Percentiles rank a stretch among this genome's conserved stretches.
phyloP scores from a whole-genome alignment of 2,888 invertebrate genomes.

The Cremastobaeus sp. region DNA sequence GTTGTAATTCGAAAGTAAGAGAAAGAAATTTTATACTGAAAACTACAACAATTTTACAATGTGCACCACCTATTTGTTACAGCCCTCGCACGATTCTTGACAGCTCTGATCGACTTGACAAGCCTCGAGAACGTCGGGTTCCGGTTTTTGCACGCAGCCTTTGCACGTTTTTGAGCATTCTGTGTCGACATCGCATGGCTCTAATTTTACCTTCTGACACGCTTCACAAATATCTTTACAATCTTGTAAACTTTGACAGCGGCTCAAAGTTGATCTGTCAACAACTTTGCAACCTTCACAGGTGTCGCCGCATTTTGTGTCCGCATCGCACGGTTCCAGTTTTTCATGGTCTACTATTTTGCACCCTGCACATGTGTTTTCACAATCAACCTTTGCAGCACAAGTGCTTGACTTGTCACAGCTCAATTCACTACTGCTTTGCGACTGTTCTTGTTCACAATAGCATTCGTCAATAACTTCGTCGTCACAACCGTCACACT shows the following conservation, averaged over 20 bases:
- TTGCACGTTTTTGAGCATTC: constrained; percentile 4
- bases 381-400: constrained; percentile 10
- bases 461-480: constrained; percentile 16
- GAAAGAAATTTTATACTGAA: constrained; percentile 46
- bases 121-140: background rate
- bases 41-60: background rate
- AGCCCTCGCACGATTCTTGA: constrained; percentile 14
- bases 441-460: constrained; percentile 17
- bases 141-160: constrained; percentile 1
- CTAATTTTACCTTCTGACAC: constrained; percentile 3
- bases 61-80: background rate
- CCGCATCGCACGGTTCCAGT: constrained; percentile 22
- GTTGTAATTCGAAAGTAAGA: constrained; percentile 66
- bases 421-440: constrained; percentile 19
- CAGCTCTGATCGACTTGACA: constrained; percentile 4
- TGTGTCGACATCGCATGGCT: constrained; percentile 1
- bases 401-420: constrained; percentile 14
- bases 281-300: constrained; percentile 46
- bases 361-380: constrained; percentile 28
- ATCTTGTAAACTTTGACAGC: constrained; percentile 3
- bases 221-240: constrained; percentile 12
- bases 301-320: constrained; percentile 15
- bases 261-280: constrained; percentile 20
- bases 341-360: constrained; percentile 9
- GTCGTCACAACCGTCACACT: constrained; percentile 3